Evolutionary conservation across 1,140 invertebrate genomes (phyloP), one percentile per base, ranked within the genome.

Genomic region (Limonius californicus): DNA sequence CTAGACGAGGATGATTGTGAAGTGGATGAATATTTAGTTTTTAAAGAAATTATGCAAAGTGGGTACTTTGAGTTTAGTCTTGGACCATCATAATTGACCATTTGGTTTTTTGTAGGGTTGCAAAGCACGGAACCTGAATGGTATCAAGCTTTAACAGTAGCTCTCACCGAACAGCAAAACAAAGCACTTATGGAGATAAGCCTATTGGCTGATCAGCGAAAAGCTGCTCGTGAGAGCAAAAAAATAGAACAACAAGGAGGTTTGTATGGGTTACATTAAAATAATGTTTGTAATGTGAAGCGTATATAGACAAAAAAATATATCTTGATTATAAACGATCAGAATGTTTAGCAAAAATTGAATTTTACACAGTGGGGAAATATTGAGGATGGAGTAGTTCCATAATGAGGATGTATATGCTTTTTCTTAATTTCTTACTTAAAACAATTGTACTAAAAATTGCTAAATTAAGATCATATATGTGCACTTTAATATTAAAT

Each of bases 231-330:
- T 72, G 93, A 96, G 84, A 93, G 96, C 81, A 88, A 95, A 85
- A 84, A 90, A 74, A 97, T 98, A 74, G 92, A 97, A 79, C 89
- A 95, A 77, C 89, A 91, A 79, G 95, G 95, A 74, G 95, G 87
- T 87, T 50, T 50, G 45, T 50, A 50, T 39, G n/a, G n/a, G 23
- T 47, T 27, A n/a, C n/a, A n/a, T n/a, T n/a, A n/a, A n/a, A n/a
- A n/a, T n/a, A n/a, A n/a, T n/a, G n/a, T n/a, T n/a, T n/a, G n/a
- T n/a, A n/a, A n/a, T n/a, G n/a, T n/a, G n/a, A n/a, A n/a, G n/a
- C n/a, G n/a, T n/a, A n/a, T n/a, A n/a, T n/a, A n/a, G n/a, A n/a
- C n/a, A n/a, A n/a, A n/a, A n/a, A n/a, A n/a, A n/a, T n/a, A n/a
- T n/a, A n/a, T n/a, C n/a, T n/a, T n/a, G n/a, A n/a, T n/a, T n/a